Base-by-base conservation (phyloP, 2,797 vertebrate species). In the Labroides dimidiatus region DNA sequence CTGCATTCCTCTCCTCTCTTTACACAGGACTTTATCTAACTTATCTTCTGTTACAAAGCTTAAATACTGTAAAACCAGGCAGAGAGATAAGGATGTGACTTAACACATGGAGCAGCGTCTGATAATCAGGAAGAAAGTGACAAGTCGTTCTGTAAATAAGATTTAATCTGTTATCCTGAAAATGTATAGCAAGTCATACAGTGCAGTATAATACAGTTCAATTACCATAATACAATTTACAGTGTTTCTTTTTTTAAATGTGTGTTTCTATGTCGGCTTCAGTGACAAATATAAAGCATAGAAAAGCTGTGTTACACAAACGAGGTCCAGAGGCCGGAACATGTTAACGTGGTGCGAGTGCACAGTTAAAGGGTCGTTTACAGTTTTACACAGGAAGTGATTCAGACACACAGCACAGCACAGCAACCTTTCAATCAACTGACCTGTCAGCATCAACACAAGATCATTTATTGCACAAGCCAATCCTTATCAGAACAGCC, bases 221-320 rank as follows among this genome's bases (percentile, higher is more conserved):
- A 92, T 92, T 87, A 87, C 86, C 94, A 96, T 96, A 93, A 49
- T 96, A 98, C 94, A 98, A 95, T 96, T 94, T 96, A 97, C 95
- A 97, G 51, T 91, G 90, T 93, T 48, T 20, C 21, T 21, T 11
- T 14, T 45, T 1, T 20, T 92, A 76, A 75, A 71, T 77, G 72
- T 77, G 74, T 78, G 72, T 91, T 93, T 80, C 65, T 93, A 73
- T 69, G 53, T 89, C 78, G 77, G 77, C 78, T 68, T 88, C 78
- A 76, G 81, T 86, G 82, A 89, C 87, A 96, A 95, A 96, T 95
- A 92, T 92, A 95, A 93, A 94, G 93, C 95, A 94, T 88, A 90
- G 86, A 96, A 97, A 96, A 96, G 94, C 93, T 86, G 92, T 86
- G 92, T 88, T 93, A 94, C 93, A 95, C 93, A 94, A 92, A 94